Evolutionary conservation across 2,888 invertebrate species (phyloP).

Genomic region (Piscicola geometra): DNA sequence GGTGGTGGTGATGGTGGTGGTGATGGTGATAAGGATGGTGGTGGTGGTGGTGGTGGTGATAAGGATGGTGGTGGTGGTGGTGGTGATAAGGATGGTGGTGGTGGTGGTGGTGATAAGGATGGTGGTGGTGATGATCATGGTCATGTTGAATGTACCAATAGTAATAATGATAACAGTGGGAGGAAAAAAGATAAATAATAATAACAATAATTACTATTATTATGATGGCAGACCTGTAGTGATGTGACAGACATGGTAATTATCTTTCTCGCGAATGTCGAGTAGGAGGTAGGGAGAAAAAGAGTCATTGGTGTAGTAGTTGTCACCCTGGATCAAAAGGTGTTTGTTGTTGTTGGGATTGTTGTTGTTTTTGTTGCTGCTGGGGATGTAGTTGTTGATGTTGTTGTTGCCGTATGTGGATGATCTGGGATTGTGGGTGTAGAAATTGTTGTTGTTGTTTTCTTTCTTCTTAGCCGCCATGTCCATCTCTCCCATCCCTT

Average conservation of each 20-base stretch:
- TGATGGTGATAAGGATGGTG: too few relatives aligned
- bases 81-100: too few relatives aligned
- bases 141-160: background rate
- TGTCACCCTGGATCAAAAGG: background rate
- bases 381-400: background rate
- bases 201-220: background rate
- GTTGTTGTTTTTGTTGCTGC: background rate
- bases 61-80: too few relatives aligned
- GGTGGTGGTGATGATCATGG: too few relatives aligned
- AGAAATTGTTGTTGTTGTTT: background rate
- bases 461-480: constrained; percentile 30
- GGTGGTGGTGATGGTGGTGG: too few relatives aligned
- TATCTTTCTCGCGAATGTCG: constrained; percentile 56
- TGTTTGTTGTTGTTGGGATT: constrained; percentile 18
- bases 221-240: constrained; percentile 51
- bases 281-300: constrained; percentile 56
- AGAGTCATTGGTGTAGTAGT: constrained; percentile 37
- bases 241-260: constrained; percentile 55
- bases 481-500: constrained; percentile 55
- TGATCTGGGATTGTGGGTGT: background rate
- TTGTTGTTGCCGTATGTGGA: constrained; percentile 14
- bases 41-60: too few relatives aligned
- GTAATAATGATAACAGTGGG: background rate
- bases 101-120: too few relatives aligned
- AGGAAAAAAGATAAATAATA: background rate